These are phyloP conservation scores for Drosophila rufa DNA, from an alignment of 1,140 invertebrate genomes.

Conservation along the genomic window DNA sequence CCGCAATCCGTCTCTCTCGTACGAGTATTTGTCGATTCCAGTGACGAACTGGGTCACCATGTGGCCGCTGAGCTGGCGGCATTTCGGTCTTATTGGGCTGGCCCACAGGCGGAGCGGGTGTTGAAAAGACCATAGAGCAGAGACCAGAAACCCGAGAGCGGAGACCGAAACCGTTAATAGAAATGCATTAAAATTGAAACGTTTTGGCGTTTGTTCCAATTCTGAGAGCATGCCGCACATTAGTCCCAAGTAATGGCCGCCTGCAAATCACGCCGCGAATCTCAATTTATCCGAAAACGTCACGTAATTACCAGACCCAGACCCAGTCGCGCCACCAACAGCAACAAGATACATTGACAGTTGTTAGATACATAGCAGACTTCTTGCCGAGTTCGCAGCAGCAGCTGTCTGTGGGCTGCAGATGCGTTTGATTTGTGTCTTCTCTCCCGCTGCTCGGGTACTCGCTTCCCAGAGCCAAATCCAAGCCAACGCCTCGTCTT, in stretches of 20 bases:
- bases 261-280: conserved; percentile 74
- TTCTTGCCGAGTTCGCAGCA: conserved; percentile 75
- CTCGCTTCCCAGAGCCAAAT: conserved; percentile 9
- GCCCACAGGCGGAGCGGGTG: conserved; percentile 16
- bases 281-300: conserved; percentile 83
- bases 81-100: conserved; percentile 37
- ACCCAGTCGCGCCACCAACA: background rate
- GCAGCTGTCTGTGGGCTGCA: conserved; percentile 67
- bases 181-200: conserved; percentile 76
- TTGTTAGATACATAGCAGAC: conserved; percentile 35
- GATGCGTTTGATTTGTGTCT: conserved; percentile 79
- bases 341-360: conserved; percentile 13
- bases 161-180: conserved; percentile 70
- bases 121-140: background rate
- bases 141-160: background rate
- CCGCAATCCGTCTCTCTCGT: conserved; percentile 5
- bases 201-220: conserved; percentile 77
- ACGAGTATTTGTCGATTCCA: conserved; percentile 72
- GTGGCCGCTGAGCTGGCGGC: conserved; percentile 43
- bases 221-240: conserved; percentile 78
- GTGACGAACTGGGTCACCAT: conserved; percentile 78
- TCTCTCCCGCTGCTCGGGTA: conserved; percentile 17
- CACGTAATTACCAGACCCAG: conserved; percentile 71
- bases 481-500: conserved; percentile 53
- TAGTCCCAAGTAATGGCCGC: conserved; percentile 71